These are phyloP conservation scores for Euphonia xanthogaster DNA, from an alignment of 2,797 vertebrate genomes.

Conservation along the genomic window DNA sequence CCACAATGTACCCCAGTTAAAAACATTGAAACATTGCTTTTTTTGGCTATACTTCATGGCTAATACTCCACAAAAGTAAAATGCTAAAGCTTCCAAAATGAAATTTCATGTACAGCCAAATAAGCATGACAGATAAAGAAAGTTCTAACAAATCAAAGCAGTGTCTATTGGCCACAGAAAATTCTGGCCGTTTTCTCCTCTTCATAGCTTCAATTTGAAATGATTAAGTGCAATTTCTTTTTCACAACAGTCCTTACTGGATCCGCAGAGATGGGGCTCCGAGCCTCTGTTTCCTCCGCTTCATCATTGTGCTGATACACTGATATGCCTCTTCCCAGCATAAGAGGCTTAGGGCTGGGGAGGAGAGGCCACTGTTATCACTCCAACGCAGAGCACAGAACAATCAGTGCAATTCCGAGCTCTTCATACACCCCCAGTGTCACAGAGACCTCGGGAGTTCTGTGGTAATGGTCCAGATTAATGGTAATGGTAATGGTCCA, in stretches of 20 bases:
- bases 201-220: neutral
- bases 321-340: slow-evolving; percentile 18
- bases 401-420: neutral
- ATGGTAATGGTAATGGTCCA: neutral
- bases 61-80: neutral
- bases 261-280: slow-evolving; percentile 86
- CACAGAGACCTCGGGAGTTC: slow-evolving; percentile 25
- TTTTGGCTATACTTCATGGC: neutral
- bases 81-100: neutral
- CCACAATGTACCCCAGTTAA: neutral
- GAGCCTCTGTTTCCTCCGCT: slow-evolving; percentile 84
- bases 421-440: neutral
- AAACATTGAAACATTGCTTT: neutral
- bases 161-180: slow-evolving; percentile 6
- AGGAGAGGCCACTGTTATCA: slow-evolving; percentile 16
- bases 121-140: neutral
- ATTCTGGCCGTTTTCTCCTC: neutral
- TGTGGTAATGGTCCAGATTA: neutral
- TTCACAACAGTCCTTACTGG: slow-evolving; percentile 83
- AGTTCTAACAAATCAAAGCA: slow-evolving; percentile 33
- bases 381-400: slow-evolving; percentile 20
- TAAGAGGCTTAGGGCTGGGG: slow-evolving; percentile 42
- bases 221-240: neutral
- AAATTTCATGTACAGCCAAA: neutral
- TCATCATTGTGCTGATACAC: slow-evolving; percentile 80